These are phyloP conservation scores for Corythaeola cristata DNA, from an alignment of 2,113 vertebrate genomes.

Conservation along the genomic window DNA sequence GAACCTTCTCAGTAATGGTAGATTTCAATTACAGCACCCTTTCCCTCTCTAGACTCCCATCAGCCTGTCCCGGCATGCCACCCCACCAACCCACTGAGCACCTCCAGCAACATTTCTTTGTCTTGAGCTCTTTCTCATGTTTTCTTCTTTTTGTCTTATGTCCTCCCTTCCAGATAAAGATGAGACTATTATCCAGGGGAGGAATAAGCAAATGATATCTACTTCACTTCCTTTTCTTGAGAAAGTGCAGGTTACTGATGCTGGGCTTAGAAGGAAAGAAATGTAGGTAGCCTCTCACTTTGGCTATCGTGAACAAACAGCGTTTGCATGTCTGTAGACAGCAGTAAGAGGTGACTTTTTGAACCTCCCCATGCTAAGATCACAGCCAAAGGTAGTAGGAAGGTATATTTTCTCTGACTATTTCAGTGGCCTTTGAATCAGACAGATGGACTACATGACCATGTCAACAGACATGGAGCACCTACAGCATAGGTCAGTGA, in stretches of 20 bases:
- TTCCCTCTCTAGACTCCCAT: background rate
- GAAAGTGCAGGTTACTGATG: background rate
- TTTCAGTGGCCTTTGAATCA: background rate
- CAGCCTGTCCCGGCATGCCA: background rate
- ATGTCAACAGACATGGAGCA: background rate
- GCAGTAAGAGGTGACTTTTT: background rate
- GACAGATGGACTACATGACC: background rate
- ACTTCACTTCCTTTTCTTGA: background rate
- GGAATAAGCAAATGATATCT: background rate
- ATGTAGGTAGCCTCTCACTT: background rate
- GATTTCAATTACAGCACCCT: background rate
- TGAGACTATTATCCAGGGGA: background rate
- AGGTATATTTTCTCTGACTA: background rate
- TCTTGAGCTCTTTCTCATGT: background rate
- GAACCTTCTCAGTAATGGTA: background rate
- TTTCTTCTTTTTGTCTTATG: background rate
- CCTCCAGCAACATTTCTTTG: background rate
- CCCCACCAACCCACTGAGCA: background rate
- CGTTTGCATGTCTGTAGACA: background rate
- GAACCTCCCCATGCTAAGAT: background rate
- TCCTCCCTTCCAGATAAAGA: background rate
- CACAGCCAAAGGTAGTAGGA: background rate
- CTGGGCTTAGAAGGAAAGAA: background rate
- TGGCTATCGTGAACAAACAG: background rate
- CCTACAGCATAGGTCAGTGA: background rate